A percentile compares a stretch with the other conserved stretches of the same genome.
phyloP scores from a whole-genome alignment of 2,113 vertebrate genomes.

The Alces alces region DNA sequence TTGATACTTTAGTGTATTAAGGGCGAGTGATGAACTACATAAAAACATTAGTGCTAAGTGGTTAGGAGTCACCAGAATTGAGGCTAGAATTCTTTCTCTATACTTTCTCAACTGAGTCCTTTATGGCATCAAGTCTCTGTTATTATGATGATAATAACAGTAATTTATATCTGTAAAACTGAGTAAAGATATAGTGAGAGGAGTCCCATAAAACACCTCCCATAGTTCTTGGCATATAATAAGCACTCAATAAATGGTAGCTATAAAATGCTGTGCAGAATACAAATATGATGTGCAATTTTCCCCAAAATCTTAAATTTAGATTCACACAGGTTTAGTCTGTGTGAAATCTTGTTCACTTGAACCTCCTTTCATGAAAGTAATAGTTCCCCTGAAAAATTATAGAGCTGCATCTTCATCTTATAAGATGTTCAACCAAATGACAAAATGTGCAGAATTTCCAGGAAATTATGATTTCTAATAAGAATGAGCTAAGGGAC shows the following conservation, averaged over 20 bases:
- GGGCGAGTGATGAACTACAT: background rate
- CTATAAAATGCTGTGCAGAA: background rate
- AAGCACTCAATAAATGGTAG: constrained; percentile 13
- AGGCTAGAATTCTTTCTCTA: background rate
- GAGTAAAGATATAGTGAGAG: background rate
- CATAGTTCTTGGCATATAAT: background rate
- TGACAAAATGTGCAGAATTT: background rate
- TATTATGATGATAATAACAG: background rate
- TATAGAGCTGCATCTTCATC: background rate
- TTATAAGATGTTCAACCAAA: background rate
- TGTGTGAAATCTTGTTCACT: background rate
- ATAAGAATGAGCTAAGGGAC: background rate
- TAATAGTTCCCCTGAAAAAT: background rate
- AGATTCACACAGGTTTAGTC: background rate
- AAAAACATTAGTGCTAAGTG: background rate
- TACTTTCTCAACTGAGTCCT: background rate
- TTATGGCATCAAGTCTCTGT: background rate
- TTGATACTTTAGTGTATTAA: background rate
- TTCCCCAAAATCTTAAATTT: background rate
- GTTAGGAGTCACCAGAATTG: background rate
- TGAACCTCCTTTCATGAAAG: background rate
- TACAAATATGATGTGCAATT: background rate
- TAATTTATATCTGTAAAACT: background rate
- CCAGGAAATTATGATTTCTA: constrained; percentile 33
- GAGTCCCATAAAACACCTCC: background rate